A percentile compares a stretch with the other conserved stretches of the same genome.
Evolutionary conservation across 1,140 invertebrate species (phyloP).

Genomic region (Mizuhopecten yessoensis): DNA sequence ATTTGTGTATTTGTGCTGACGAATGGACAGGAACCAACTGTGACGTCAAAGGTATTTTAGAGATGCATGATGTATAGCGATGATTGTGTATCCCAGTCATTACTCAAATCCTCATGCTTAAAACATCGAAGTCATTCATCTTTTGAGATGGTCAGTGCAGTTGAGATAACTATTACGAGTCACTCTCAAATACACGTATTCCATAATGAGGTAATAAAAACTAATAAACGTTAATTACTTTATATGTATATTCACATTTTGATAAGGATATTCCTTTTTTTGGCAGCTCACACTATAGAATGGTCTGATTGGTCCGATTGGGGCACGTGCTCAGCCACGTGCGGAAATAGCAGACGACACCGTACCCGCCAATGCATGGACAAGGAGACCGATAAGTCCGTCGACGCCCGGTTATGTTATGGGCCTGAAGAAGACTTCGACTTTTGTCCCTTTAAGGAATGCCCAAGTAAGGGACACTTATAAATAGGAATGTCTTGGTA

Average conservation of each 20-base stretch:
- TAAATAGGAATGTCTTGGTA: not conserved
- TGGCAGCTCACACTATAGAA: constrained; percentile 62
- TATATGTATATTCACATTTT: too few relatives aligned
- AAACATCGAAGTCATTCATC: too few relatives aligned
- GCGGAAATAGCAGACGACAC: constrained; percentile 72
- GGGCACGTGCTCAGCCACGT: constrained; percentile 70
- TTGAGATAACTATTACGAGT: too few relatives aligned
- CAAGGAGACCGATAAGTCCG: constrained; percentile 43
- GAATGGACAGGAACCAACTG: constrained; percentile 71
- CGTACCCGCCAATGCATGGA: constrained; percentile 71
- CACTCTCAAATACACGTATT: too few relatives aligned
- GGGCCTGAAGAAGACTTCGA: constrained; percentile 69
- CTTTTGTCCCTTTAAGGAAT: constrained; percentile 67
- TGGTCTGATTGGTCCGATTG: constrained; percentile 74
- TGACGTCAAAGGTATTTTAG: constrained; percentile 53
- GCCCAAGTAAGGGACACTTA: constrained; percentile 73
- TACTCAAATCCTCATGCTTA: too few relatives aligned
- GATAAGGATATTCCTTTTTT: too few relatives aligned
- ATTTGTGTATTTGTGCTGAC: constrained; percentile 73
- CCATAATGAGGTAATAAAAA: too few relatives aligned
- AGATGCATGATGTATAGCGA: too few relatives aligned
- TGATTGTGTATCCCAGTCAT: too few relatives aligned
- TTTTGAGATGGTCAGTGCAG: too few relatives aligned
- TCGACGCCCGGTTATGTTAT: constrained; percentile 67
- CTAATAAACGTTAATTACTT: too few relatives aligned